Conservation (phyloP, 2,888 invertebrate genomes). For the Hoplodrina ambigua region DNA sequence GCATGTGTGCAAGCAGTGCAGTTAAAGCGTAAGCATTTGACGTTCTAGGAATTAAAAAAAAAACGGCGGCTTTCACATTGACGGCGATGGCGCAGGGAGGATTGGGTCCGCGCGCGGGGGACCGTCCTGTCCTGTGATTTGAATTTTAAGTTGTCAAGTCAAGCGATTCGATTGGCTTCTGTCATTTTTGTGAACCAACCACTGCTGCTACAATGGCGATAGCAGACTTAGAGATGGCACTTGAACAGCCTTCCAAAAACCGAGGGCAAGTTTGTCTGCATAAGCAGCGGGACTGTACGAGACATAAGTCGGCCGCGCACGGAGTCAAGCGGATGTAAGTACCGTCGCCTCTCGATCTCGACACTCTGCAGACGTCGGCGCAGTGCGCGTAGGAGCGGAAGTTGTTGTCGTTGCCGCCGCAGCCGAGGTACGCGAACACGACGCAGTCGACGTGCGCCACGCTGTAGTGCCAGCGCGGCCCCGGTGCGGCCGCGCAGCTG, state of each 20-base stretch:
- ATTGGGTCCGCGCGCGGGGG: constrained; percentile 10
- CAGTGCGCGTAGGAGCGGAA: constrained; percentile 94
- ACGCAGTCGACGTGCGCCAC: constrained; percentile 92
- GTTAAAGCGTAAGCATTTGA: constrained; percentile 27
- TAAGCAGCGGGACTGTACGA: not conserved
- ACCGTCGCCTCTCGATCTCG: constrained; percentile 60
- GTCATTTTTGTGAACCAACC: not conserved
- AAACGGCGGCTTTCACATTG: constrained; percentile 32
- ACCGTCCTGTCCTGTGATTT: not conserved
- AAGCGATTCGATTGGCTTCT: not conserved
- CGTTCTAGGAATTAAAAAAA: constrained; percentile 14
- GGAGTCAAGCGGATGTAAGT: constrained; percentile 52
- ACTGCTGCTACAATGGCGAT: not conserved
- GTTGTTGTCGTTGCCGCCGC: constrained; percentile 96
- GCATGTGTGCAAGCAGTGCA: constrained; percentile 54
- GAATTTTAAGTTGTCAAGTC: not conserved
- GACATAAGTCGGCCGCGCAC: constrained; percentile 18
- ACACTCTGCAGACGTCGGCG: constrained; percentile 76
- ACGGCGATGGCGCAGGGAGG: constrained; percentile 37
- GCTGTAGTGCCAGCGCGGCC: constrained; percentile 94
- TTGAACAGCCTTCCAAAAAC: not conserved
- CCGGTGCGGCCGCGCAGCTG: constrained; percentile 70
- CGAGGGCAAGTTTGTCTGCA: not conserved
- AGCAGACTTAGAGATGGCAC: not conserved
- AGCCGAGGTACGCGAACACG: constrained; percentile 96